Evolutionary conservation across 2,113 vertebrate genomes (phyloP), one percentile per base, ranked within the genome.

Genomic region (Pluvianellus socialis): DNA sequence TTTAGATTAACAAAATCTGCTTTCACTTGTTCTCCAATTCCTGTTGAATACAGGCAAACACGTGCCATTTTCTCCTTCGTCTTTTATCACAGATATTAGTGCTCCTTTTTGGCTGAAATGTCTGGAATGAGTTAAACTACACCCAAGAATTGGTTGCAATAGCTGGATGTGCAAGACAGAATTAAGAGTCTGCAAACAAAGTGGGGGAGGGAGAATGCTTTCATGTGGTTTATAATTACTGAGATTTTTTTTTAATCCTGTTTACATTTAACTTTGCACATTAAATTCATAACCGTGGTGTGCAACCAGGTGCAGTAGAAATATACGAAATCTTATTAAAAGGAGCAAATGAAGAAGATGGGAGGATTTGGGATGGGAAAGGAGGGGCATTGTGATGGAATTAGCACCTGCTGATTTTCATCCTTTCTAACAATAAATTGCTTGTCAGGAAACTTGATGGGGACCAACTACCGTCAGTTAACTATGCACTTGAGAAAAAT

Each of bases 331-430:
- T 90, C 91, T 85, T 92, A 94, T 92, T 94, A 96, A 91, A 56
- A 88, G 55, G 24, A 95, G 76, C 30, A 86, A 88, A 71, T 79
- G 32, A 87, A 93, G 92, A 74, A 33, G 68, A 82, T 28, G 59
- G 63, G 40, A 92, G 76, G 71, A 92, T 89, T 89, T 88, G 56
- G 61, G 56, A 53, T 75, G 55, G 40, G 42, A 81, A 92, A 76
- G 82, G 90, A 93, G 63, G 79, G n/a, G 44, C 20, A 4, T 50
- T 83, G 86, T 24, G 73, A 82, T 93, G 86, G 95, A 97, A 92
- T 95, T 93, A 92, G 52, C 73, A 92, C 87, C 94, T 92, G 89
- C 95, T 94, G 92, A 40, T 92, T 95, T 83, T 85, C 70, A 88
- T 80, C 66, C 85, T 58, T 88, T 62, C 68, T 70, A 68, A 58